These are phyloP conservation scores for Platanista minor DNA, from an alignment of 2,113 vertebrate species.

Conservation along the genomic window DNA sequence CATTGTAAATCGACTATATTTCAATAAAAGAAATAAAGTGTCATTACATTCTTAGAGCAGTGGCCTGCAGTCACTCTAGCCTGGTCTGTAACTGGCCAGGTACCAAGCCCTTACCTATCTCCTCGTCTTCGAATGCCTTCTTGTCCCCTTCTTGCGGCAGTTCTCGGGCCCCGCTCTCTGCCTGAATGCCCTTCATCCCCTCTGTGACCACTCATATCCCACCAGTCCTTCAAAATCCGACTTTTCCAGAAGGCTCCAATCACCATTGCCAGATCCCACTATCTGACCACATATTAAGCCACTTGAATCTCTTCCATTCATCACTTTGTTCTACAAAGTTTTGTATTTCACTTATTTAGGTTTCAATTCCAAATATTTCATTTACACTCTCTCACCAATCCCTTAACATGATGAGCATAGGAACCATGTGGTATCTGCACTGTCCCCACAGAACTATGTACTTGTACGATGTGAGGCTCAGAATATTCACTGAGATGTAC, in stretches of 20 bases:
- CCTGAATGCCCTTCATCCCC: not conserved
- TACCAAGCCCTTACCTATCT: too few relatives aligned
- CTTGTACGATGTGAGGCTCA: not conserved
- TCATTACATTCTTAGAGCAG: not conserved
- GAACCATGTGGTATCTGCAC: not conserved
- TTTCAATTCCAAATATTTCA: not conserved
- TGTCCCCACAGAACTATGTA: not conserved
- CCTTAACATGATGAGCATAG: not conserved
- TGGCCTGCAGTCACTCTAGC: not conserved
- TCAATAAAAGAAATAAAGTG: not conserved
- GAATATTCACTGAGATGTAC: not conserved
- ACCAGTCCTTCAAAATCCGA: not conserved
- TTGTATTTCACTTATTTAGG: not conserved
- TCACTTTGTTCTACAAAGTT: not conserved
- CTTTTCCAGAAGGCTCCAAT: not conserved
- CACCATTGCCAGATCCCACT: not conserved
- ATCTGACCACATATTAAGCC: not conserved
- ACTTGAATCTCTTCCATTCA: not conserved
- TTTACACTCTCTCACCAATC: not conserved
- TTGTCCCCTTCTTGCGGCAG: not conserved
- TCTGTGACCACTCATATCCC: not conserved
- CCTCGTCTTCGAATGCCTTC: not conserved
- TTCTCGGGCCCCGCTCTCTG: not conserved
- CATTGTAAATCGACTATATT: not conserved
- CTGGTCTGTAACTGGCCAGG: not conserved